Evolutionary conservation across 2,888 invertebrate genomes (phyloP).

Genomic region (Meta bourneti): DNA sequence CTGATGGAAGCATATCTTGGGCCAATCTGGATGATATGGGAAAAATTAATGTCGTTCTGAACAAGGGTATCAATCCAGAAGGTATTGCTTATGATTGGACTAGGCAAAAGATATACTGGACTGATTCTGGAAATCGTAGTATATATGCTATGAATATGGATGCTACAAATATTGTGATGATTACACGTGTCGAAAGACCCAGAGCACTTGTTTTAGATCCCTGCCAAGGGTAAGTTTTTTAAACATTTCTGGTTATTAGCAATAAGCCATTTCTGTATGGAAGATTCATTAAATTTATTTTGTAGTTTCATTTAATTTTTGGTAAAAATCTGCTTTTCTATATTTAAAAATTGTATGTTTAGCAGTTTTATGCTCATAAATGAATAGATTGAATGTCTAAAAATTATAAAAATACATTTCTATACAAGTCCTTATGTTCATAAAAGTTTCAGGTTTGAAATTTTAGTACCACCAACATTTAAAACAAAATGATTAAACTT

Average conservation of each 20-base stretch:
- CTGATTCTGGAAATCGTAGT: slow-evolving; percentile 95
- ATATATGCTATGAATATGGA: slow-evolving; percentile 97
- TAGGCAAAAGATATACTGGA: slow-evolving; percentile 98
- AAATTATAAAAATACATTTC: too few relatives aligned
- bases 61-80: slow-evolving; percentile 90
- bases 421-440: too few relatives aligned
- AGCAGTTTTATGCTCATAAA: background rate
- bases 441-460: too few relatives aligned
- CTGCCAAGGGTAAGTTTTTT: slow-evolving; percentile 87
- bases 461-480: too few relatives aligned
- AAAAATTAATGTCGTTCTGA: slow-evolving; percentile 77
- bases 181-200: slow-evolving; percentile 94
- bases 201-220: slow-evolving; percentile 97
- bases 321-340: background rate
- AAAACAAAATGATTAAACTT: too few relatives aligned
- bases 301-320: background rate
- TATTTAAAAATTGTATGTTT: background rate
- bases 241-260: background rate
- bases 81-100: slow-evolving; percentile 99
- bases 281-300: background rate
- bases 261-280: background rate
- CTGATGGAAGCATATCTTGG: slow-evolving; percentile 93
- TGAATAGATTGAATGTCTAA: background rate
- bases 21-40: slow-evolving; percentile 88
- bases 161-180: slow-evolving; percentile 92